Base-by-base conservation (phyloP, 2,113 vertebrate genomes). In the Amia ocellicauda region DNA sequence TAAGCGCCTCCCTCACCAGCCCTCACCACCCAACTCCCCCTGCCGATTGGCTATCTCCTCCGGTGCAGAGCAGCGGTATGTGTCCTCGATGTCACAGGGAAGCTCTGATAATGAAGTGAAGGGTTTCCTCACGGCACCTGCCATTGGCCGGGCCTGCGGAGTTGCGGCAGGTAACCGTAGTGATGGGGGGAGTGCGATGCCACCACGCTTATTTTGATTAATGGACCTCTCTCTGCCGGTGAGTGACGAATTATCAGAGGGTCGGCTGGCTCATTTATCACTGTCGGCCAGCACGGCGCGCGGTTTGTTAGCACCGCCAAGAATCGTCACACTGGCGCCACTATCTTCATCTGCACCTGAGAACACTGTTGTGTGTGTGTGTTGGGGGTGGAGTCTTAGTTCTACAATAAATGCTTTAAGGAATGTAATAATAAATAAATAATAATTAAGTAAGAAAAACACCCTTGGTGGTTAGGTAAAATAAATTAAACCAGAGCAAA, bases 161-260 rank as follows among this genome's bases (percentile, higher is more conserved):
- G 17, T 47, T 53, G 58, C 56, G 66, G 58, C 74, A 75, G 73
- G 69, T 64, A 65, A 58, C 19, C 69, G 52, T 72, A 60, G 52
- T 27, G 60, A 63, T 55, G 36, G 76, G 19, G 52, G 63, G 55
- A 79, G 72, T 29, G 58, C 51, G 23, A 42, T 52, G 49, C 31
- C 9, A 58, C 69, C 79, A 71, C 20, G 42, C 78, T 78, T 54
- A 63, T 77, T 80, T 75, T 87, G 81, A 86, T 88, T 82, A 85
- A 87, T 85, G 79, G 77, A 85, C 74, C 76, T 72, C 71, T 83
- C 82, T 69, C 55, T 52, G 73, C 64, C 67, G 36, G 77, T 85
- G 86, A 86, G 80, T 85, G 84, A 87, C 63, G 53, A 79, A 86
- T 86, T 80, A 86, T 88, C 80, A 81, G 77, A 78, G 69, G 76